phyloP scores from a whole-genome alignment of 2,113 vertebrate species.

The Sinocyclocheilus maitianheensis region DNA sequence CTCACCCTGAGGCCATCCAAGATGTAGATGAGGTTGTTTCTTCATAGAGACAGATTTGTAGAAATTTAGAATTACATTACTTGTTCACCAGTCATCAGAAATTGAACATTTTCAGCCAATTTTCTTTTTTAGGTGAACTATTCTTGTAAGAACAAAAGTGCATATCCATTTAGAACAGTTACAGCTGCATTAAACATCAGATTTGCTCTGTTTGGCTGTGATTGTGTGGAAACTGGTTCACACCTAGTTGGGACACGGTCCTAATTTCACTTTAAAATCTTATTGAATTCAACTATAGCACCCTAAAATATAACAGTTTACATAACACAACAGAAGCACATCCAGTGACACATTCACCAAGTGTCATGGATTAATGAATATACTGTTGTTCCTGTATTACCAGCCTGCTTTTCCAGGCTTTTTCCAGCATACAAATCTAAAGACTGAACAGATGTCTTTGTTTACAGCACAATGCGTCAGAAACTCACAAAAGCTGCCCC shows the following conservation, averaged over 20 bases:
- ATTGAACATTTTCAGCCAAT: no score
- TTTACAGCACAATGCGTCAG: constrained; percentile 16
- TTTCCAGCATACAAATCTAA: constrained; percentile 2
- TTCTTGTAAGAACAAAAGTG: not conserved
- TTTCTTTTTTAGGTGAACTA: no score
- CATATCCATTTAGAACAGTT: not conserved
- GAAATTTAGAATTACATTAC: no score
- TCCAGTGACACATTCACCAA: not conserved
- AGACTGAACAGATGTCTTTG: constrained; percentile 23
- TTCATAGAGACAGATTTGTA: no score
- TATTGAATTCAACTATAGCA: not conserved
- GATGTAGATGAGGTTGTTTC: no score
- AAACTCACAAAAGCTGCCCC: constrained; percentile 25
- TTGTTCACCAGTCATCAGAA: no score
- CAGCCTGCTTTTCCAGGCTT: not conserved
- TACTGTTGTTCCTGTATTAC: not conserved
- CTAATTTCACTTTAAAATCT: not conserved
- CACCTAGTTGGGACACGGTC: not conserved
- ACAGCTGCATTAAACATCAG: not conserved
- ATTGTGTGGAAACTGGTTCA: not conserved
- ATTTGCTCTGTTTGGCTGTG: not conserved
- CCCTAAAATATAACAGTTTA: not conserved
- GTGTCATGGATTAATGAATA: constrained; percentile 11
- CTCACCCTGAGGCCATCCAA: no score
- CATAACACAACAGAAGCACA: not conserved